A percentile compares a stretch with the other conserved stretches of the same genome.
These are phyloP conservation scores for Odontomyia ornata DNA, from an alignment of 2,888 invertebrate genomes.

Conservation along the genomic window DNA sequence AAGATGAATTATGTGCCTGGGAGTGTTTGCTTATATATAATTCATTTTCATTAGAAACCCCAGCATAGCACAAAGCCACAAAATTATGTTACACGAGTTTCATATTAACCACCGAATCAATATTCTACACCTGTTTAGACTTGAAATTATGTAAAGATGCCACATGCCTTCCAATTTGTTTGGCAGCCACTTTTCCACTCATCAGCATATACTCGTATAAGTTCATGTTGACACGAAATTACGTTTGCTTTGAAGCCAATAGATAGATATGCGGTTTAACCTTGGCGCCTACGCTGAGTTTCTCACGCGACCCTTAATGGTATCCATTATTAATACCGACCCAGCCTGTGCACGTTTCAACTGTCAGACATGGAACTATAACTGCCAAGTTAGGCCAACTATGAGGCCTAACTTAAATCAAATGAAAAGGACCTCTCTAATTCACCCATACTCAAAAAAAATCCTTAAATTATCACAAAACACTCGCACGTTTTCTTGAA, in stretches of 20 bases:
- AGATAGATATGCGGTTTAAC: not conserved
- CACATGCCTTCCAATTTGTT: not conserved
- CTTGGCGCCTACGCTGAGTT: not conserved
- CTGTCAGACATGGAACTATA: not conserved
- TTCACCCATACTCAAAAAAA: not conserved
- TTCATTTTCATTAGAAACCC: no score
- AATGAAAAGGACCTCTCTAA: not conserved
- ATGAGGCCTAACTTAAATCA: not conserved
- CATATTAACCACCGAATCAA: not conserved
- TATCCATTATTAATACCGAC: not conserved
- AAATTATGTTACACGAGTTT: no score
- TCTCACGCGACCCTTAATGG: not conserved
- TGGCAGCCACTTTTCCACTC: not conserved
- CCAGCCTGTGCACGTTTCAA: not conserved
- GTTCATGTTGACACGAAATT: not conserved
- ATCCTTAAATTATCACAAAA: not conserved
- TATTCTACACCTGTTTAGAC: not conserved
- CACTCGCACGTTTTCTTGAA: not conserved
- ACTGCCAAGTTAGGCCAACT: not conserved
- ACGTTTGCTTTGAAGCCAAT: not conserved
- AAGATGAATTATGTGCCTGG: no score
- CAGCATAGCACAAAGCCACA: no score
- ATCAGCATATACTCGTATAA: not conserved
- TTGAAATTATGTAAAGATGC: not conserved
- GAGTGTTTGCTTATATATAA: no score